phyloP scores from a whole-genome alignment of 2,888 invertebrate genomes.

The Cremastinae sp. region DNA sequence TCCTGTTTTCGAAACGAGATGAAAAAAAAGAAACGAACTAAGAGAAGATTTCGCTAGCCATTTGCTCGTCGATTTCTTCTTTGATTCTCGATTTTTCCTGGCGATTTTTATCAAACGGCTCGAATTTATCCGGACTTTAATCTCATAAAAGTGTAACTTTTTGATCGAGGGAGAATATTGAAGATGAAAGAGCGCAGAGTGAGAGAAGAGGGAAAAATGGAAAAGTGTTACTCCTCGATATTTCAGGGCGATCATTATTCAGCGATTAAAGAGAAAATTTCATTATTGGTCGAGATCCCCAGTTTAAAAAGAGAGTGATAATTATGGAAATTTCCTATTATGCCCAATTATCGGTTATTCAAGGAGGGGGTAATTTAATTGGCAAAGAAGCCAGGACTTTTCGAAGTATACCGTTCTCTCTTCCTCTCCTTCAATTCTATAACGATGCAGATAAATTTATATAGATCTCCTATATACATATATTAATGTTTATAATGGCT shows the following conservation, averaged over 20 bases:
- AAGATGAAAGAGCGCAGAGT: not conserved
- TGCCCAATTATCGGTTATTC: conserved; percentile 61
- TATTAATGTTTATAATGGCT: conserved; percentile 14
- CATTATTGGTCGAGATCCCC: conserved; percentile 57
- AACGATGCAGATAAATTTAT: not conserved
- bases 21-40: conserved; percentile 12
- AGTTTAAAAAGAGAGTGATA: conserved; percentile 53
- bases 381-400: conserved; percentile 35
- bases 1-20: not conserved
- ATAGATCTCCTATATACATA: conserved; percentile 11
- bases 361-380: conserved; percentile 56
- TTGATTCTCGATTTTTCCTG: not conserved
- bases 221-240: conserved; percentile 46
- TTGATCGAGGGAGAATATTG: conserved; percentile 29
- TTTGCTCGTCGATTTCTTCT: conserved; percentile 26
- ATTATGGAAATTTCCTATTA: conserved; percentile 60
- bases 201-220: conserved; percentile 56
- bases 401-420: conserved; percentile 23
- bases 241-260: conserved; percentile 42
- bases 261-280: conserved; percentile 53
- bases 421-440: conserved; percentile 16
- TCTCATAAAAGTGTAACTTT: conserved; percentile 26
- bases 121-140: conserved; percentile 42
- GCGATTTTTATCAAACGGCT: conserved; percentile 37
- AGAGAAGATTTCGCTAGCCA: conserved; percentile 8